Percentiles rank a stretch among this genome's conserved stretches.
Conservation (phyloP, 1,140 invertebrate species). For the Calliphora vicina region DNA sequence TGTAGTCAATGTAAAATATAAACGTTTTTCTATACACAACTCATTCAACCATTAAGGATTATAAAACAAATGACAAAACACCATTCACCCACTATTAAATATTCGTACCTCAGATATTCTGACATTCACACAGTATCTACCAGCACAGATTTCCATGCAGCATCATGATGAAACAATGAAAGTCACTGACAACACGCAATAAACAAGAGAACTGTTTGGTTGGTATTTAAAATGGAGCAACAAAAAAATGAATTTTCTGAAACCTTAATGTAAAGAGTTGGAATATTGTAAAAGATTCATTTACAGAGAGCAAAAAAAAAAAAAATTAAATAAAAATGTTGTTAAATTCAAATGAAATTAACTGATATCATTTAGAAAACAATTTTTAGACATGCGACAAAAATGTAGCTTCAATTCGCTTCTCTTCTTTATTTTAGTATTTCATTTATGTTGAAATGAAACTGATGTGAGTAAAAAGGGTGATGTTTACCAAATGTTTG, state of each 20-base stretch:
- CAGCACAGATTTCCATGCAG: neutral
- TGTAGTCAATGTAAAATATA: neutral
- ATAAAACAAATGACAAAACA: constrained; percentile 6
- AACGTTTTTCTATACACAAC: constrained; percentile 24
- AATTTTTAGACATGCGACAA: neutral
- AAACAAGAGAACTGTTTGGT: neutral
- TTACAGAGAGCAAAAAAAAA: neutral
- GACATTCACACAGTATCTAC: too few species aligned
- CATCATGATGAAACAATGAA: neutral
- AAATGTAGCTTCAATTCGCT: neutral
- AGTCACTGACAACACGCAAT: constrained; percentile 26
- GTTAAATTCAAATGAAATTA: constrained; percentile 7
- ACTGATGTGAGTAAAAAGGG: neutral
- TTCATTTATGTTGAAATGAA: too few species aligned
- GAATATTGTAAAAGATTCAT: neutral
- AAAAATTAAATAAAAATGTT: neutral
- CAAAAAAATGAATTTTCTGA: neutral
- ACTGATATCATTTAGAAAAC: neutral
- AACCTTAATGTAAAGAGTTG: neutral
- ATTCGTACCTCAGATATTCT: neutral
- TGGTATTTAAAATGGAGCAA: neutral
- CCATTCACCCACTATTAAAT: neutral
- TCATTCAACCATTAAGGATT: constrained; percentile 24
- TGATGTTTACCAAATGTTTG: neutral
- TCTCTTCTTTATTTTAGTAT: too few species aligned